Evolutionary conservation across 2,113 vertebrate genomes (phyloP).

Genomic region (Gavialis gangeticus): DNA sequence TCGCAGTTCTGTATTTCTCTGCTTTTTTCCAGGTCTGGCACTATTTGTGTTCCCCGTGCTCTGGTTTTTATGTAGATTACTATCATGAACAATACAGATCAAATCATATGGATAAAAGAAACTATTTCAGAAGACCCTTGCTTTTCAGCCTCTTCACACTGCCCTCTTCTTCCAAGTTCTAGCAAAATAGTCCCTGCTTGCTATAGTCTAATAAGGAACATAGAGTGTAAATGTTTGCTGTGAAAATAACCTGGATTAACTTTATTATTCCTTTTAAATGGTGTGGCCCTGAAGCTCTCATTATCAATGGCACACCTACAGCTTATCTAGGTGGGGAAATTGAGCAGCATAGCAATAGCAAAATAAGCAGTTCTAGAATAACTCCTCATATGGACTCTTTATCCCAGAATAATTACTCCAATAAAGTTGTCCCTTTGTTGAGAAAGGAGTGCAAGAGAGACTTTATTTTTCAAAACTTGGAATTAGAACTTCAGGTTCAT

Average conservation of each 20-base stretch:
- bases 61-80: background rate
- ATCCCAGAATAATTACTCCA: background rate
- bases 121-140: background rate
- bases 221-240: background rate
- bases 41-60: background rate
- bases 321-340: background rate
- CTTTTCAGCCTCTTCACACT: background rate
- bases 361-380: background rate
- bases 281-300: background rate
- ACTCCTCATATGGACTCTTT: background rate
- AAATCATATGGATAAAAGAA: background rate
- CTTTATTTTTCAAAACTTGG: background rate
- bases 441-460: background rate
- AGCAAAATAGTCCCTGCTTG: background rate
- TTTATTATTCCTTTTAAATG: background rate
- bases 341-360: background rate
- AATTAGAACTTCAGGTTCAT: background rate
- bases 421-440: background rate
- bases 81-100: background rate
- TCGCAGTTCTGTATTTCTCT: background rate
- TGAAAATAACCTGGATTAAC: background rate
- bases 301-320: background rate
- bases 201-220: background rate
- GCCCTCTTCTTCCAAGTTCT: background rate
- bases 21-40: background rate